phyloP scores from a whole-genome alignment of 2,113 vertebrate genomes.

The Amphiprion percula region DNA sequence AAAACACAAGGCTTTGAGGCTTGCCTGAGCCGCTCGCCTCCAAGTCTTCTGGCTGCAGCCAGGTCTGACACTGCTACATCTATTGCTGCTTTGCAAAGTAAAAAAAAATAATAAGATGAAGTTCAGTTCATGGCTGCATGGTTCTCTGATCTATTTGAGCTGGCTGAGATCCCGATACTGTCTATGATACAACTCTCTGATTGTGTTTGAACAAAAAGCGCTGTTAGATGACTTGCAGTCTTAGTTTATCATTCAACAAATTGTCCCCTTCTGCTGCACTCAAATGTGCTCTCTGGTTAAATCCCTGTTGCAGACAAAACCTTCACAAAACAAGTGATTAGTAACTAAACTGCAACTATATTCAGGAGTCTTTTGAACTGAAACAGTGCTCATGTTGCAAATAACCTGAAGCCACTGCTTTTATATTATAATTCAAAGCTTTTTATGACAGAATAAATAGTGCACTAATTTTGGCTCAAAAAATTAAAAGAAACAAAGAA shows the following conservation, averaged over 20 bases:
- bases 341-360: background rate
- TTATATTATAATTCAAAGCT: background rate
- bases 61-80: slow-evolving; percentile 12
- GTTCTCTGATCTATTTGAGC: slow-evolving; percentile 33
- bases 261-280: background rate
- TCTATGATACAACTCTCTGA: slow-evolving; percentile 1
- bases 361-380: background rate
- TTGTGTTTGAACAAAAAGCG: background rate
- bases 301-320: background rate
- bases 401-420: background rate
- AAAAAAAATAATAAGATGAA: background rate
- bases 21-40: slow-evolving; percentile 2
- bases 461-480: background rate
- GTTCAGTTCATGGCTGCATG: slow-evolving; percentile 15
- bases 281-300: background rate
- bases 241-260: background rate
- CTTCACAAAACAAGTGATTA: background rate
- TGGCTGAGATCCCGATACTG: background rate
- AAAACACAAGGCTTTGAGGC: slow-evolving; percentile 36
- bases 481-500: background rate
- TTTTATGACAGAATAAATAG: background rate
- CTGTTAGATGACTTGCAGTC: background rate
- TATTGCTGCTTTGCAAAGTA: background rate
- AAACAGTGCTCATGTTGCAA: background rate
- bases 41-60: slow-evolving; percentile 14